A percentile compares a stretch with the other conserved stretches of the same genome.
Evolutionary conservation across 2,888 invertebrate genomes (phyloP).

Genomic region (Agapostemon virescens): DNA sequence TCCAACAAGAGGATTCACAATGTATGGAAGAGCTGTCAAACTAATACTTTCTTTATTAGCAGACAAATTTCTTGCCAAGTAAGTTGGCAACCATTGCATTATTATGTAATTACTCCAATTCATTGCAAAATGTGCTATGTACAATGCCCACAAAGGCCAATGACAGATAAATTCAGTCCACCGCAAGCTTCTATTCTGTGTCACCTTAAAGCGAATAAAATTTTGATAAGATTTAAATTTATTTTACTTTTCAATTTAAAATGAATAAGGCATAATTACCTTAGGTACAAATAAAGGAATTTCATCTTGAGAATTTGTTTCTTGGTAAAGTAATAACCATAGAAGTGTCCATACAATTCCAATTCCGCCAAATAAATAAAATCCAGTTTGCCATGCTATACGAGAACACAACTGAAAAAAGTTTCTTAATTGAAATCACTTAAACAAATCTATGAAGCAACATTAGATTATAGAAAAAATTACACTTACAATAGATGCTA

Average conservation of each 20-base stretch:
- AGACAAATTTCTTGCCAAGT: conserved; percentile 84
- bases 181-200: conserved; percentile 82
- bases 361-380: conserved; percentile 86
- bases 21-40: conserved; percentile 87
- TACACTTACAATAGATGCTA: conserved; percentile 85
- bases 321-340: conserved; percentile 85
- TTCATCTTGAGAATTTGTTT: conserved; percentile 82
- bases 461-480: background rate
- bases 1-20: conserved; percentile 87
- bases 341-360: conserved; percentile 86
- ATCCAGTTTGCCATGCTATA: conserved; percentile 85
- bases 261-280: conserved; percentile 71
- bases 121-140: conserved; percentile 89
- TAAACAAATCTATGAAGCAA: background rate
- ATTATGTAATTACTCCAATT: conserved; percentile 91
- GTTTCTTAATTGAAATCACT: conserved; percentile 13
- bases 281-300: conserved; percentile 84
- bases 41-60: conserved; percentile 87
- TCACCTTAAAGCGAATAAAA: conserved; percentile 77
- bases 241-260: background rate
- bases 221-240: conserved; percentile 18
- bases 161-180: conserved; percentile 86
- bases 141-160: conserved; percentile 88
- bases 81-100: conserved; percentile 90
- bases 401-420: conserved; percentile 84